phyloP scores from a whole-genome alignment of 2,888 invertebrate genomes.

The Tenthredo distinguenda region DNA sequence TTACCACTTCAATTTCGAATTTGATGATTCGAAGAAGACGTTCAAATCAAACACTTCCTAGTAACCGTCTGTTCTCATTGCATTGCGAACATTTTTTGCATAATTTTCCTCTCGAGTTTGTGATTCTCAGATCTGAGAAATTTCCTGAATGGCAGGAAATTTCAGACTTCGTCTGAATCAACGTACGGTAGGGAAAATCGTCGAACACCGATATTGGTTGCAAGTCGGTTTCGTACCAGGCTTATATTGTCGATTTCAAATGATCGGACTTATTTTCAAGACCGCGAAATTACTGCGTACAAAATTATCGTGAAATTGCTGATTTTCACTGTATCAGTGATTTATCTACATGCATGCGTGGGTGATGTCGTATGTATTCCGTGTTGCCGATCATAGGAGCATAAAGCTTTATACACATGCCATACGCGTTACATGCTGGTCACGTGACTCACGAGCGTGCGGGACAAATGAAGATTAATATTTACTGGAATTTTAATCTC shows the following conservation, averaged over 20 bases:
- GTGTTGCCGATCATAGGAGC: neutral
- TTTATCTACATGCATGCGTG: neutral
- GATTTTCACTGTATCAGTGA: neutral
- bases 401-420: neutral
- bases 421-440: neutral
- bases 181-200: too few species aligned
- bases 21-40: neutral
- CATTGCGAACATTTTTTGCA: neutral
- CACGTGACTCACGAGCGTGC: neutral
- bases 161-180: neutral
- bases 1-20: neutral
- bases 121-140: neutral
- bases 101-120: neutral
- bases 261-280: neutral
- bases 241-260: neutral
- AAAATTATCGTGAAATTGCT: neutral
- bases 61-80: neutral
- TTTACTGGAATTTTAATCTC: slow-evolving; percentile 34
- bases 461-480: neutral
- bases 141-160: neutral
- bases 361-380: neutral
- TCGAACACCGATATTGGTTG: too few species aligned
- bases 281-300: neutral
- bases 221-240: neutral
- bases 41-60: neutral